Evolutionary conservation across 1,140 invertebrate genomes (phyloP), one percentile per base, ranked within the genome.

Genomic region (Prorops nasuta): DNA sequence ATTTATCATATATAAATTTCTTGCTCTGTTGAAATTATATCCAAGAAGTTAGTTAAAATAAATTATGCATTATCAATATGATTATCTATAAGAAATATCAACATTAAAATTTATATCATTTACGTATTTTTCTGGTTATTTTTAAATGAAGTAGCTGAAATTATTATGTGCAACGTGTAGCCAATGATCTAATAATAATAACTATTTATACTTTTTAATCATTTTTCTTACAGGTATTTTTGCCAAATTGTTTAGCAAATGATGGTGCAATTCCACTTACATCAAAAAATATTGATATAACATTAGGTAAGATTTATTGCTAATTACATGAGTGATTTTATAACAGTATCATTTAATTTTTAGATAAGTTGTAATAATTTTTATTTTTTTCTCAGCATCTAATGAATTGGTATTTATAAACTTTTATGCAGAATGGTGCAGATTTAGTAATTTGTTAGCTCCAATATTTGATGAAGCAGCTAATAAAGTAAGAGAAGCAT

Each of bases 351-450:
- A 28, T 22, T 6, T 21, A 39, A 39, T 51, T 44, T 46, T n/a
- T n/a, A n/a, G n/a, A n/a, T n/a, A n/a, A n/a, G 54, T 60, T 45
- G 53, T 56, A 44, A 47, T 54, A 36, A 42, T 54, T 44, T 44
- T 49, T 40, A 49, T 44, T 43, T 54, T 39, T 38, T 54, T 90
- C 88, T 54, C 81, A 97, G 95, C 89, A 50, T 86, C 86, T 42
- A 93, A 94, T 84, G 94, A 98, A 81, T 79, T 98, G 74, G 95
- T 98, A 43, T 92, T 98, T 76, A 90, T 98, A 54, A 98, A 98
- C 79, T 98, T 98, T 79, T 98, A 98, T 81, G 96, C 96, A 9
- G 95, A 98, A 71, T 98, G 95, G 94, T 97, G 91, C 80, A 84
- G 86, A 63, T 92, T 92, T 77, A 98, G 96, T 81, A 97, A 96